Percentiles rank a stretch among this genome's conserved stretches.
phyloP scores from a whole-genome alignment of 2,888 invertebrate genomes.

The Chymomyza amoena region DNA sequence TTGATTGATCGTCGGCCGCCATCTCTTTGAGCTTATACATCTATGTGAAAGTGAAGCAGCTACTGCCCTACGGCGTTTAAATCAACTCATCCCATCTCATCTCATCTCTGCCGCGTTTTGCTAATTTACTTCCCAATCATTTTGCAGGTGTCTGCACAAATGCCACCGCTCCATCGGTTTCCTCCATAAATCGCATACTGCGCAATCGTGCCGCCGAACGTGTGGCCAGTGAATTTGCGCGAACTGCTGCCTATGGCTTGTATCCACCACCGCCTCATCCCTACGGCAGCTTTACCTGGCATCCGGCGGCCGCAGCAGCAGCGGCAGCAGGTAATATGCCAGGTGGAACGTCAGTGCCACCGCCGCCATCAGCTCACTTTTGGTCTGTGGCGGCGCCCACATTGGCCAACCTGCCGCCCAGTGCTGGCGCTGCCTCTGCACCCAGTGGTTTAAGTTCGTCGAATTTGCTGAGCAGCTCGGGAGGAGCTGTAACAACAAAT shows the following conservation, averaged over 20 bases:
- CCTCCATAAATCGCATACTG: constrained; percentile 97
- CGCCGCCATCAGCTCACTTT: constrained; percentile 57
- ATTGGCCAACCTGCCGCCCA: constrained; percentile 81
- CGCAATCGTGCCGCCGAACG: constrained; percentile 97
- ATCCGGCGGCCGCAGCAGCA: constrained; percentile 76
- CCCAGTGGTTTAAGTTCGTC: constrained; percentile 49
- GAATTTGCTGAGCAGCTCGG: constrained; percentile 42
- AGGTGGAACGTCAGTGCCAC: constrained; percentile 54
- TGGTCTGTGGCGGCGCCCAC: constrained; percentile 78
- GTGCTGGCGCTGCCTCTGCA: constrained; percentile 73
- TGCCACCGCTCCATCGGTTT: constrained; percentile 96
- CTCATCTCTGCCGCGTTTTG: constrained; percentile 19
- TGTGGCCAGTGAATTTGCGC: constrained; percentile 96
- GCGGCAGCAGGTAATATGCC: constrained; percentile 52
- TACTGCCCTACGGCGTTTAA: not conserved
- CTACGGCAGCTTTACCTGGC: constrained; percentile 82
- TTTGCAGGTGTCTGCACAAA: constrained; percentile 94
- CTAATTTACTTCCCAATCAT: constrained; percentile 36
- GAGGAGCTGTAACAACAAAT: constrained; percentile 37
- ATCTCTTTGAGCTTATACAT: constrained; percentile 35
- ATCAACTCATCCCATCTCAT: constrained; percentile 10
- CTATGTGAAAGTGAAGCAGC: constrained; percentile 21
- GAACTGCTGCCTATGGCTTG: constrained; percentile 93
- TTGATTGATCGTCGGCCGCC: constrained; percentile 57
- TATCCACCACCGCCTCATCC: constrained; percentile 86